phyloP scores from a whole-genome alignment of 2,113 vertebrate genomes.

The Odocoileus hemionus region DNA sequence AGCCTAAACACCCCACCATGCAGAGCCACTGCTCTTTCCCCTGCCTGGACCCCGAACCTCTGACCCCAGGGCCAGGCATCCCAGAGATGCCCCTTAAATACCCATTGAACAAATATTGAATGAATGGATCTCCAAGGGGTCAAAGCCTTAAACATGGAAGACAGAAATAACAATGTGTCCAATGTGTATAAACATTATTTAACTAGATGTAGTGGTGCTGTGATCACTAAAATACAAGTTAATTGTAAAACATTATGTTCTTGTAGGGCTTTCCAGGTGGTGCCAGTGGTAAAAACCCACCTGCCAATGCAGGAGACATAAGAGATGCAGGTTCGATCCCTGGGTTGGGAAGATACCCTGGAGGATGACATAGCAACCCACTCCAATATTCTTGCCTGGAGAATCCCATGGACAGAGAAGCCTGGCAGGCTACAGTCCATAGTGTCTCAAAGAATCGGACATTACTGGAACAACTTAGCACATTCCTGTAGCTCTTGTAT shows the following conservation, averaged over 20 bases:
- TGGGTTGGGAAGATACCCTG: not conserved
- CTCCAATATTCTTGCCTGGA: not conserved
- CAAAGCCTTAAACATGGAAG: not conserved
- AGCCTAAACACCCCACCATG: not conserved
- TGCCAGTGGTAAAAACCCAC: not conserved
- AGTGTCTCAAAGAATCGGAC: not conserved
- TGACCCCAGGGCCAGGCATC: not conserved
- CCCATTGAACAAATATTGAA: not conserved
- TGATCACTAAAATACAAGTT: conserved; percentile 13
- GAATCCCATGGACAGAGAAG: not conserved
- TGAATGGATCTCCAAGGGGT: not conserved
- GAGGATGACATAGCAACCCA: not conserved
- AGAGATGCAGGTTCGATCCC: not conserved
- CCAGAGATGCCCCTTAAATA: not conserved
- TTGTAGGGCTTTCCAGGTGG: not conserved
- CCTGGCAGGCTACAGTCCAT: not conserved
- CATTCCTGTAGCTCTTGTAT: not conserved
- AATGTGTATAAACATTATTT: not conserved
- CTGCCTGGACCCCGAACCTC: not conserved
- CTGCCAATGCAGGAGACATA: not conserved
- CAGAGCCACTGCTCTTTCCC: not conserved
- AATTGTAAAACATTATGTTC: not conserved
- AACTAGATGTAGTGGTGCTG: not conserved
- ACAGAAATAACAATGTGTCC: not conserved
- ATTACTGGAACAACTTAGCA: not conserved